These are phyloP conservation scores for Lophius americanus DNA, from an alignment of 2,797 vertebrate genomes.

Conservation along the genomic window DNA sequence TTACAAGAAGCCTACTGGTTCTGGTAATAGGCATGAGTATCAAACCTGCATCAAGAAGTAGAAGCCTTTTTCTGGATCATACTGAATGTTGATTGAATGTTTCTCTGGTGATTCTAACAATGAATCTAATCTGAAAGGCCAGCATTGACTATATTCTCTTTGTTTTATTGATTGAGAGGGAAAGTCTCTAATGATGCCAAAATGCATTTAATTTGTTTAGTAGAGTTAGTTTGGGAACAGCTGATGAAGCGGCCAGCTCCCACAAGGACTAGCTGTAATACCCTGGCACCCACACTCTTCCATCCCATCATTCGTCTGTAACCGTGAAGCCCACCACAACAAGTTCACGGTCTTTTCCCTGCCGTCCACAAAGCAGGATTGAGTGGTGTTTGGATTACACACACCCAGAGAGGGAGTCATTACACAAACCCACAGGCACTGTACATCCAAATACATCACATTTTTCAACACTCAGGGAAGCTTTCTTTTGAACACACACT, in stretches of 20 bases:
- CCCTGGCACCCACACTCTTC: not conserved
- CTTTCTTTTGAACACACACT: not conserved
- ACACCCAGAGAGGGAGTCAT: not conserved
- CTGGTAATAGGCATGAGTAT: too few relatives aligned
- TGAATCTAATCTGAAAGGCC: too few relatives aligned
- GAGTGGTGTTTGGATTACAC: slow-evolving; percentile 50
- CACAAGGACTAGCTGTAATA: slow-evolving; percentile 33
- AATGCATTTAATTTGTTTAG: too few relatives aligned
- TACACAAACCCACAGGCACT: slow-evolving; percentile 21
- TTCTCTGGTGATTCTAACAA: too few relatives aligned
- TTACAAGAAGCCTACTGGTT: too few relatives aligned
- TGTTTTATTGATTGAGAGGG: too few relatives aligned
- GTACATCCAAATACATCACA: slow-evolving; percentile 11
- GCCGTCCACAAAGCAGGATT: slow-evolving; percentile 52
- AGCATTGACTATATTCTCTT: too few relatives aligned
- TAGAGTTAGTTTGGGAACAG: too few relatives aligned
- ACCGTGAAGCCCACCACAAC: slow-evolving; percentile 52
- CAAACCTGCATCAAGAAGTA: too few relatives aligned
- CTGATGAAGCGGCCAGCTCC: slow-evolving; percentile 23
- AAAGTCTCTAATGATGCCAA: too few relatives aligned
- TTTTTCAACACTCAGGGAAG: slow-evolving; percentile 7
- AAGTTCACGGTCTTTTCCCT: slow-evolving; percentile 75
- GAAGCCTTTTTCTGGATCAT: too few relatives aligned
- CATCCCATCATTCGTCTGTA: slow-evolving; percentile 14
- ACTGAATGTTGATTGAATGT: too few relatives aligned